These are phyloP conservation scores for Catharus bicknelli DNA, from an alignment of 2,113 vertebrate species.

Conservation along the genomic window DNA sequence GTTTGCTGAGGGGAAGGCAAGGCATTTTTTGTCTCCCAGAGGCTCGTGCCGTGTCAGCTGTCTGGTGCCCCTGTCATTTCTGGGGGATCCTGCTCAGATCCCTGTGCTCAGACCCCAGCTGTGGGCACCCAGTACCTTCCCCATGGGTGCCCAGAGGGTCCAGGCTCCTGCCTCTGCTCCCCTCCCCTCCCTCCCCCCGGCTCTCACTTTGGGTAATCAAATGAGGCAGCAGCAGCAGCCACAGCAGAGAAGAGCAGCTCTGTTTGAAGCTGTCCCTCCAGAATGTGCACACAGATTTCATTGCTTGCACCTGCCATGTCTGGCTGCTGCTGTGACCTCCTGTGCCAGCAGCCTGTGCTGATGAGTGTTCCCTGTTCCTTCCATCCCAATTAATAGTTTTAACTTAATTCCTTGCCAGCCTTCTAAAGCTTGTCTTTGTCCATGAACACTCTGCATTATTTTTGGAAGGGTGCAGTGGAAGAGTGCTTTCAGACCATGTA, in stretches of 20 bases:
- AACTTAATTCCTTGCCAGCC: conserved; percentile 3
- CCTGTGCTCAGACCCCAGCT: not conserved
- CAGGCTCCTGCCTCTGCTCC: not conserved
- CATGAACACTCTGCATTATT: not conserved
- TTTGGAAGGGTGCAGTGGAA: not conserved
- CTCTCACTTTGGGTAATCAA: not conserved
- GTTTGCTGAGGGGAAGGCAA: conserved; percentile 33
- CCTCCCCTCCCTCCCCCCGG: not conserved
- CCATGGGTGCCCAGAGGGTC: not conserved
- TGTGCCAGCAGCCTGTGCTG: conserved; percentile 36
- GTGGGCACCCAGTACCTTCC: not conserved
- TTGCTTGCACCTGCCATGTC: conserved; percentile 16
- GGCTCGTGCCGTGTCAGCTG: conserved; percentile 12
- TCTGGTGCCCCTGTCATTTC: not conserved
- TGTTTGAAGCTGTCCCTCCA: conserved; percentile 33
- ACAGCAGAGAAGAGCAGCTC: conserved; percentile 22
- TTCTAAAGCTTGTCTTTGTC: conserved; percentile 33
- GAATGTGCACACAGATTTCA: not conserved
- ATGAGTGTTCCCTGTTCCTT: not conserved
- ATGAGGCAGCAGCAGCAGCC: not conserved
- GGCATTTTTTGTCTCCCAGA: not conserved
- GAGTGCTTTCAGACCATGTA: not conserved
- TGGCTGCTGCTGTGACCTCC: conserved; percentile 11
- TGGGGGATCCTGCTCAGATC: not conserved
- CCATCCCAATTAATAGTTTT: not conserved